Conservation (phyloP, 64 coral and sea anemone species). For the Montipora capricornis region DNA sequence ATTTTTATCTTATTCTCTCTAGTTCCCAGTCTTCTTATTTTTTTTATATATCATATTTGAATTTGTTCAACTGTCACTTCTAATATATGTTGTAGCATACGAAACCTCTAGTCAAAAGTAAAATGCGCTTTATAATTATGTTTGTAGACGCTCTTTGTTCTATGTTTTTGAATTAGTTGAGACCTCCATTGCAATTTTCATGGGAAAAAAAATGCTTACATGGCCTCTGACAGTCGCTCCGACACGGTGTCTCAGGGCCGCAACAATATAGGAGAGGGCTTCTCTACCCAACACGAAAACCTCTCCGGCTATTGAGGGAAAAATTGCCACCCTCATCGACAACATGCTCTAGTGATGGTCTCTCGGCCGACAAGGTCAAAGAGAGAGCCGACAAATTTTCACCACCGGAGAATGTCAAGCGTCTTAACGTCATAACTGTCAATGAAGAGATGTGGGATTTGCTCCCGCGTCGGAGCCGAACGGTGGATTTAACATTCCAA, state of each 20-base stretch:
- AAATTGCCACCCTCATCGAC: constrained; percentile 16
- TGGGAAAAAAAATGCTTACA: too few species aligned
- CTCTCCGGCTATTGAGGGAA: constrained; percentile 12
- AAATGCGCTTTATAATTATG: too few species aligned
- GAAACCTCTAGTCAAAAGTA: too few species aligned
- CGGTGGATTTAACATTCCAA: too few species aligned
- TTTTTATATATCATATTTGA: too few species aligned
- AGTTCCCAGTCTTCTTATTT: too few species aligned
- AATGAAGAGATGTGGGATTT: constrained; percentile 61
- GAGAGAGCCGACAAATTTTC: constrained; percentile 15
- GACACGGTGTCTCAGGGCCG: not conserved
- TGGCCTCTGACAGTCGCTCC: not conserved
- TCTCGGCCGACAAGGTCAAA: constrained; percentile 20
- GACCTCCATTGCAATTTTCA: too few species aligned
- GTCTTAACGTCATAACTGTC: not conserved
- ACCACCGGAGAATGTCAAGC: constrained; percentile 25
- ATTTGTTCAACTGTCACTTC: too few species aligned
- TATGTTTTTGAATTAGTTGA: too few species aligned
- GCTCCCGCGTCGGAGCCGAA: not conserved
- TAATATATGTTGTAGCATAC: too few species aligned
- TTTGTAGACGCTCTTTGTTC: too few species aligned
- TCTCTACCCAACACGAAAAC: constrained; percentile 1
- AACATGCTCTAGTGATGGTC: not conserved
- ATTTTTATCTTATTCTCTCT: too few species aligned
- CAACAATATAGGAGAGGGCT: not conserved